A percentile compares a stretch with the other conserved stretches of the same genome.
phyloP scores from a whole-genome alignment of 2,113 vertebrate genomes.

The Proteles cristata region DNA sequence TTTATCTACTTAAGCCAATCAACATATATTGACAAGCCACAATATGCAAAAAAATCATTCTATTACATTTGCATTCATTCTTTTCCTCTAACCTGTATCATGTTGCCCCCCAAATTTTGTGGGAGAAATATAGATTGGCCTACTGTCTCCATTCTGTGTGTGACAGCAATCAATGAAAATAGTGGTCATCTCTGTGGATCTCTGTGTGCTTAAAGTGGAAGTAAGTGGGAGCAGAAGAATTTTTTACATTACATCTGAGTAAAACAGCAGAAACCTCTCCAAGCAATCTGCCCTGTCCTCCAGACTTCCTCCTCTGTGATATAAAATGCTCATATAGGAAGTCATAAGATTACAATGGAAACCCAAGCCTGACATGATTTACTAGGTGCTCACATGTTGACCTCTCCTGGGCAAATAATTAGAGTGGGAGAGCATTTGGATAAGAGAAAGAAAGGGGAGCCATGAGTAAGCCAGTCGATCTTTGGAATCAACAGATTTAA shows the following conservation, averaged over 20 bases:
- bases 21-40: not conserved
- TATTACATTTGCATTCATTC: not conserved
- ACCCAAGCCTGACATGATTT: conserved; percentile 73
- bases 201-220: conserved; percentile 60
- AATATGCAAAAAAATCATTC: not conserved
- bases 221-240: not conserved
- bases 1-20: not conserved
- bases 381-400: conserved; percentile 65
- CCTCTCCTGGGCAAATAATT: conserved; percentile 68
- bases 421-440: conserved; percentile 37
- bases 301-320: conserved; percentile 34
- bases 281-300: conserved; percentile 47
- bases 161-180: conserved; percentile 68
- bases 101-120: not conserved
- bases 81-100: not conserved
- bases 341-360: conserved; percentile 65
- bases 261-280: conserved; percentile 59
- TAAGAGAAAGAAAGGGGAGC: not conserved
- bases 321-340: conserved; percentile 53
- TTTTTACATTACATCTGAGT: conserved; percentile 53
- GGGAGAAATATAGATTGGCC: conserved; percentile 56
- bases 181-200: conserved; percentile 52
- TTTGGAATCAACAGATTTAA: not conserved
- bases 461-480: not conserved
- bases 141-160: conserved; percentile 64